These are phyloP conservation scores for Daktulosphaira vitifoliae DNA, from an alignment of 1,140 invertebrate genomes.

Conservation along the genomic window DNA sequence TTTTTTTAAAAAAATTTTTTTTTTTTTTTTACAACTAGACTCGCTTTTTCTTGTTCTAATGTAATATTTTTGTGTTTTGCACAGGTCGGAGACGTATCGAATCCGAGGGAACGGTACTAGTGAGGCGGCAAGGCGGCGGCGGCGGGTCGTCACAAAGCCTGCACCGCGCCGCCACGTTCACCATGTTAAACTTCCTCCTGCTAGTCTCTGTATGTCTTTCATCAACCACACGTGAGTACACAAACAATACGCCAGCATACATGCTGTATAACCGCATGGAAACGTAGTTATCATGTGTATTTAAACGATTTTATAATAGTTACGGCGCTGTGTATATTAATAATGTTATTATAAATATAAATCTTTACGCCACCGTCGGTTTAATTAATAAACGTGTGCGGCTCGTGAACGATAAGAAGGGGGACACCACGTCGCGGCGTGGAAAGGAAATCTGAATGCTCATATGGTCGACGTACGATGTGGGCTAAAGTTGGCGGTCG, in stretches of 20 bases:
- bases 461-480: background rate
- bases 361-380: too few species aligned
- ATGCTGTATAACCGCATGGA: too few species aligned
- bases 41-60: too few species aligned
- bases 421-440: too few species aligned
- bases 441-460: background rate
- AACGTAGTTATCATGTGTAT: background rate
- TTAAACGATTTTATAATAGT: background rate
- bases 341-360: background rate
- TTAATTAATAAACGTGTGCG: too few species aligned
- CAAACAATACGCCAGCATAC: background rate
- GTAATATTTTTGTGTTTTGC: background rate
- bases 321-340: background rate
- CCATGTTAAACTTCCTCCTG: constrained; percentile 31
- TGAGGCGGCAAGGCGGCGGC: constrained; percentile 30
- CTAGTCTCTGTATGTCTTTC: constrained; percentile 31
- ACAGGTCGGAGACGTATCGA: constrained; percentile 22
- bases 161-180: constrained; percentile 31
- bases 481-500: constrained; percentile 33
- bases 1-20: too few species aligned
- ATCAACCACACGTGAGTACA: constrained; percentile 29
- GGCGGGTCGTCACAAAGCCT: constrained; percentile 29
- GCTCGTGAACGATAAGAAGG: too few species aligned
- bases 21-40: too few species aligned
- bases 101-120: constrained; percentile 4